These are phyloP conservation scores for Bombus pyrosoma DNA, from an alignment of 1,140 invertebrate species.

Conservation along the genomic window DNA sequence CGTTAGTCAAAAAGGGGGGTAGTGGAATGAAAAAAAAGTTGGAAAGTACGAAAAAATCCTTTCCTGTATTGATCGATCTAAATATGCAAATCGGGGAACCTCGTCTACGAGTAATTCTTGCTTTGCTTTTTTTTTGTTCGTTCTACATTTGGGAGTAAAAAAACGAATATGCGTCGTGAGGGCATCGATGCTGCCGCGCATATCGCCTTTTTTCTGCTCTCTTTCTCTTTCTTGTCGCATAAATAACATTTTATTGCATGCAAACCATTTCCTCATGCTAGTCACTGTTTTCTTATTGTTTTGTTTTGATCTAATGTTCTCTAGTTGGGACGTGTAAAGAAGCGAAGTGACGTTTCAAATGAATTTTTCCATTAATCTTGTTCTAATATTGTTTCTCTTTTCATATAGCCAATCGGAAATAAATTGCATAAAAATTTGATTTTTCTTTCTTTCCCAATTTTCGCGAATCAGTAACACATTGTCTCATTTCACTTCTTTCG, in stretches of 20 bases:
- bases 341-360: conserved; percentile 33
- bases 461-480: neutral
- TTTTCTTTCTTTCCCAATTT: neutral
- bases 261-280: conserved; percentile 33
- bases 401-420: neutral
- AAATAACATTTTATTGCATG: conserved; percentile 58
- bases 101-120: conserved; percentile 40
- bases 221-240: conserved; percentile 7
- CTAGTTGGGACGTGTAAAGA: conserved; percentile 26
- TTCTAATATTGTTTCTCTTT: neutral
- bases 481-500: conserved; percentile 47
- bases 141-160: conserved; percentile 36
- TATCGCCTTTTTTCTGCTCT: neutral
- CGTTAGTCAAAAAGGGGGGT: conserved; percentile 17
- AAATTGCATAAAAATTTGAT: neutral
- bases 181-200: conserved; percentile 24
- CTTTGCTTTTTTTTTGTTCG: neutral
- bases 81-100: conserved; percentile 35
- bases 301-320: conserved; percentile 5
- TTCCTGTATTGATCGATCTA: conserved; percentile 56
- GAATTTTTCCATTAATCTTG: neutral
- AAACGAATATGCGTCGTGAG: conserved; percentile 30
- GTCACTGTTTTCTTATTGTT: neutral
- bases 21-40: conserved; percentile 52
- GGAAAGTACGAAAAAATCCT: conserved; percentile 58